Percentiles rank a stretch among this genome's conserved stretches.
phyloP scores from a whole-genome alignment of 2,113 vertebrate genomes.

The Anoura caudifer region DNA sequence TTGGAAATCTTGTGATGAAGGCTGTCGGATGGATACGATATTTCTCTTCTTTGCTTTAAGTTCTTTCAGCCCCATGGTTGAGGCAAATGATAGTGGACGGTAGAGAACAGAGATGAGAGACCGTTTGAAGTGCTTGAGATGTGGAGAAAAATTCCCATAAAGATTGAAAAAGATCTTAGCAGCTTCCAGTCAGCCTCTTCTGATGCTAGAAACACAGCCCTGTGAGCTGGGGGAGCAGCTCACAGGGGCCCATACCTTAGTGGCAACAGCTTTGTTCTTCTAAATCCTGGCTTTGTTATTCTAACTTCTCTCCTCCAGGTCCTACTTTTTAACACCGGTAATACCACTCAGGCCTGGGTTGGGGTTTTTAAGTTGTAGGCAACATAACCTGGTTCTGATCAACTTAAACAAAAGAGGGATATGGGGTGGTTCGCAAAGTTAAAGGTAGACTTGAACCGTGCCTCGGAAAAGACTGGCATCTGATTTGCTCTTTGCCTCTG shows the following conservation, averaged over 20 bases:
- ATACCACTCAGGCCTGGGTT: not conserved
- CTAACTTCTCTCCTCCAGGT: not conserved
- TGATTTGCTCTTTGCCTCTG: not conserved
- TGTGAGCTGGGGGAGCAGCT: not conserved
- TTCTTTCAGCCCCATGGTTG: not conserved
- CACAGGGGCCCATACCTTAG: not conserved
- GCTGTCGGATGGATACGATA: not conserved
- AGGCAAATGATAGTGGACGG: not conserved
- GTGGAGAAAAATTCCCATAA: not conserved
- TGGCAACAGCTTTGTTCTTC: not conserved
- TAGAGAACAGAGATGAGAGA: not conserved
- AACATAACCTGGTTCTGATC: not conserved
- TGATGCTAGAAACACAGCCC: not conserved
- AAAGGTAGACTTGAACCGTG: not conserved
- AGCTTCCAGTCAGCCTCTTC: not conserved
- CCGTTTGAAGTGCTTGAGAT: not conserved
- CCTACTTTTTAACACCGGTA: not conserved
- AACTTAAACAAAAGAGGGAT: not conserved
- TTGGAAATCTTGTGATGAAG: not conserved
- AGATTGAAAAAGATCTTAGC: not conserved
- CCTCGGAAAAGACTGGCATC: not conserved
- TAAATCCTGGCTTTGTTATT: not conserved
- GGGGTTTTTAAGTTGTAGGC: not conserved
- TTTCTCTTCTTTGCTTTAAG: not conserved
- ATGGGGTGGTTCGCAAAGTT: not conserved